These are phyloP conservation scores for Lycaena phlaeas DNA, from an alignment of 2,888 invertebrate genomes.

Conservation along the genomic window DNA sequence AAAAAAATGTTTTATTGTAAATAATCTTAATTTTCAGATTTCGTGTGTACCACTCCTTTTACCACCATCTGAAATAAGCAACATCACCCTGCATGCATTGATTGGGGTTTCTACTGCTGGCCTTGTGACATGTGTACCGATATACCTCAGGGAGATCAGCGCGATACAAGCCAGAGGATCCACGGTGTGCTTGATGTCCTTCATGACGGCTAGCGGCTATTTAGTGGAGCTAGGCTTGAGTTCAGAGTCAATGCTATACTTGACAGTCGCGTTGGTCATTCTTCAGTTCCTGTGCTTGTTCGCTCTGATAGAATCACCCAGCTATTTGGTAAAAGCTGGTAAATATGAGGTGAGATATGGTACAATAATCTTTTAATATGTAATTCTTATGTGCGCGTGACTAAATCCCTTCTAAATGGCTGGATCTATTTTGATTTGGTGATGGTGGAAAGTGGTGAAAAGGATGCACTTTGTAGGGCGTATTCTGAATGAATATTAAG, in stretches of 20 bases:
- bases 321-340: slow-evolving; percentile 40
- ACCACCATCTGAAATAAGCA: slow-evolving; percentile 26
- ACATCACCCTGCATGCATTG: slow-evolving; percentile 34
- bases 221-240: slow-evolving; percentile 32
- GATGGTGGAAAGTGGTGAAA: no score
- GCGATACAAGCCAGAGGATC: slow-evolving; percentile 27
- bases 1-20: no score
- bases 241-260: slow-evolving; percentile 34
- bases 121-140: slow-evolving; percentile 41
- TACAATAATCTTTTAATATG: no score
- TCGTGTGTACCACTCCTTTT: slow-evolving; percentile 44
- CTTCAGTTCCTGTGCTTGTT: slow-evolving; percentile 37
- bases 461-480: no score
- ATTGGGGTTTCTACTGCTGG: slow-evolving; percentile 45
- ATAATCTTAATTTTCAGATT: slow-evolving; percentile 40
- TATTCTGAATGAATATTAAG: no score
- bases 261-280: slow-evolving; percentile 38
- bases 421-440: no score
- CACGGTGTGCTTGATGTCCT: slow-evolving; percentile 31
- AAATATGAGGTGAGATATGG: slow-evolving; percentile 46
- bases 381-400: no score
- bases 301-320: slow-evolving; percentile 42
- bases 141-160: slow-evolving; percentile 44
- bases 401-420: no score
- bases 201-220: slow-evolving; percentile 42